These are phyloP conservation scores for Urocolius indicus DNA, from an alignment of 2,113 vertebrate genomes.

Conservation along the genomic window DNA sequence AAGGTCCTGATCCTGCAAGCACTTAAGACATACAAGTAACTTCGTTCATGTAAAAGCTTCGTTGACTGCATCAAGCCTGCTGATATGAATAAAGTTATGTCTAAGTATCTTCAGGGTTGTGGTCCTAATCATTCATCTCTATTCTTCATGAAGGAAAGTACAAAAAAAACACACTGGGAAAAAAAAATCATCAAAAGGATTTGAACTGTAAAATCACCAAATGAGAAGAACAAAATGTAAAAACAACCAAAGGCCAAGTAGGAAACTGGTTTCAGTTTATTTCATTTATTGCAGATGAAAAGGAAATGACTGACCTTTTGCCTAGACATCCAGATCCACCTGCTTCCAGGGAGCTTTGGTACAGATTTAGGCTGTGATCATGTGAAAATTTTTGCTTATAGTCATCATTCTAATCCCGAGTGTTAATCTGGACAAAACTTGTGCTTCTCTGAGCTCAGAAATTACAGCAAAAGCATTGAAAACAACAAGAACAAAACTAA, in stretches of 20 bases:
- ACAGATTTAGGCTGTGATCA: background rate
- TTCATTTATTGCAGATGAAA: constrained; percentile 24
- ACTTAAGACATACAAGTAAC: constrained; percentile 35
- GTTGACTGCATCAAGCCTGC: background rate
- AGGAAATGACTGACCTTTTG: constrained; percentile 17
- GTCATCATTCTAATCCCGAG: background rate
- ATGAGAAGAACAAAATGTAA: background rate
- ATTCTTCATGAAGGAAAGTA: background rate
- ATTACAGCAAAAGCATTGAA: background rate
- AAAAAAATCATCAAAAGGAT: background rate
- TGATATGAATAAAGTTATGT: constrained; percentile 37
- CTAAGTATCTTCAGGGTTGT: background rate
- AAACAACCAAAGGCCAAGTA: constrained; percentile 1
- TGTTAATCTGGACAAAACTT: background rate
- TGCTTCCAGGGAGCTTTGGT: background rate
- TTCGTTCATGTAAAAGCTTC: constrained; percentile 28
- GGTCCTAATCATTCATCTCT: background rate
- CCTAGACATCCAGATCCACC: constrained; percentile 11
- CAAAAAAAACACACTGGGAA: background rate
- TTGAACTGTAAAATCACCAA: background rate
- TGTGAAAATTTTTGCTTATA: background rate
- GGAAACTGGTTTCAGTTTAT: constrained; percentile 15
- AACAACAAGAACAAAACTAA: background rate
- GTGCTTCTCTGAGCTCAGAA: background rate
- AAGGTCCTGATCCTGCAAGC: constrained; percentile 64